A percentile compares a stretch with the other conserved stretches of the same genome.
Evolutionary conservation across 2,888 invertebrate species (phyloP).

Genomic region (Timema podura): DNA sequence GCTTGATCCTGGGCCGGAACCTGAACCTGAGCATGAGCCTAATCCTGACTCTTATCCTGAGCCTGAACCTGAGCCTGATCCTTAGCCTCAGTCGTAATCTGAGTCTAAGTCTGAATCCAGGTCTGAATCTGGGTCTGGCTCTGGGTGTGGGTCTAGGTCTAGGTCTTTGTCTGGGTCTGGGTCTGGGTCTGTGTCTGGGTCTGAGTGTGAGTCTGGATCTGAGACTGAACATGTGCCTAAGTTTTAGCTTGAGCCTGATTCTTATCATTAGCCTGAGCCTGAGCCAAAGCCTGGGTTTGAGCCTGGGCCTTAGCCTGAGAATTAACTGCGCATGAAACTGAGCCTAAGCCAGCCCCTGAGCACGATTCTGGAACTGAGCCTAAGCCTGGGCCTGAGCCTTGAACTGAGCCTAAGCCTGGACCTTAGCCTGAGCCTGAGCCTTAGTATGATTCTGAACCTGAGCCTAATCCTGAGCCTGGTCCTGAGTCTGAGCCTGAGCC

Average conservation of each 20-base stretch:
- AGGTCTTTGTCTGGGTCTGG: not conserved
- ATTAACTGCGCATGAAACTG: conserved; percentile 30
- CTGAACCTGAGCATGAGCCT: conserved; percentile 31
- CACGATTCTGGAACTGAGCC: conserved; percentile 29
- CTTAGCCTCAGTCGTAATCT: conserved; percentile 33
- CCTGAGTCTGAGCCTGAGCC: not conserved
- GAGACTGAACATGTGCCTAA: conserved; percentile 12
- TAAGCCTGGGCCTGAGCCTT: conserved; percentile 32
- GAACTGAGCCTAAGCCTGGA: conserved; percentile 33
- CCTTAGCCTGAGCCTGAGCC: conserved; percentile 31
- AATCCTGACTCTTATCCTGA: conserved; percentile 31
- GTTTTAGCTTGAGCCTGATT: conserved; percentile 34
- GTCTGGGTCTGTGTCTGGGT: conserved; percentile 7
- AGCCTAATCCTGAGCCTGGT: conserved; percentile 39
- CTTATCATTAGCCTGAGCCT: conserved; percentile 25
- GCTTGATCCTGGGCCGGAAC: conserved; percentile 27
- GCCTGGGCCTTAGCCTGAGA: conserved; percentile 30
- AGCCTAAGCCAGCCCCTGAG: conserved; percentile 19
- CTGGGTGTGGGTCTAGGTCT: conserved; percentile 4
- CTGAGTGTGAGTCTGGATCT: conserved; percentile 8
- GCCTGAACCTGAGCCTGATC: conserved; percentile 31
- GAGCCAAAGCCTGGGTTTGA: conserved; percentile 24
- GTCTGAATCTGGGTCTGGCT: conserved; percentile 32
- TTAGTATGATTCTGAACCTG: conserved; percentile 25
- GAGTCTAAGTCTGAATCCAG: conserved; percentile 32